Conservation (phyloP, 2,797 vertebrate genomes). For the Glyptemys insculpta region DNA sequence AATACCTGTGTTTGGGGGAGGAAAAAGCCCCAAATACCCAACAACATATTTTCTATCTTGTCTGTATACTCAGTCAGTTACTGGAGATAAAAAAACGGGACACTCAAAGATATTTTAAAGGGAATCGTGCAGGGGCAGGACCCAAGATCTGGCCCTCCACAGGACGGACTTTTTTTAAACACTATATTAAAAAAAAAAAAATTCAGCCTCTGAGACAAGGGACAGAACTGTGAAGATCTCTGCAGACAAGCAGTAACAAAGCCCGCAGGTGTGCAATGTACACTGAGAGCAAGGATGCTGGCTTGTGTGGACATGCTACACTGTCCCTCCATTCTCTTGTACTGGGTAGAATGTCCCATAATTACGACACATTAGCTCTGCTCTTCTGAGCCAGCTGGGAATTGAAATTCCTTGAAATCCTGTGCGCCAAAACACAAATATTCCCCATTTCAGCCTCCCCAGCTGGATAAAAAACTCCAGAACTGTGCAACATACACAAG, state of each 20-base stretch:
- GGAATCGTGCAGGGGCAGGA: neutral
- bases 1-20: neutral
- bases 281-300: neutral
- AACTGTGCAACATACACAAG: rapidly evolving
- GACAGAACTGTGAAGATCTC: neutral
- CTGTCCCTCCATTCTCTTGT: neutral
- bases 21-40: neutral
- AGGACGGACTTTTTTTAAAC: neutral
- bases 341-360: neutral
- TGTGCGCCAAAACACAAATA: neutral
- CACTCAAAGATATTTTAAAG: neutral
- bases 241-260: neutral
- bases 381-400: neutral
- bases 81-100: neutral
- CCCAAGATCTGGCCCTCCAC: neutral
- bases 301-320: neutral
- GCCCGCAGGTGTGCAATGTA: neutral
- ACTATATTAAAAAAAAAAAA: neutral
- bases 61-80: neutral
- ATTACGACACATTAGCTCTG: neutral
- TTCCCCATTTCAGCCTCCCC: neutral
- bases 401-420: neutral
- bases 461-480: neutral
- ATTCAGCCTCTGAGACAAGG: neutral
- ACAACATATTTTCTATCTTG: neutral